Conservation (phyloP, 2,797 vertebrate species). For the Leucoraja ocellata region DNA sequence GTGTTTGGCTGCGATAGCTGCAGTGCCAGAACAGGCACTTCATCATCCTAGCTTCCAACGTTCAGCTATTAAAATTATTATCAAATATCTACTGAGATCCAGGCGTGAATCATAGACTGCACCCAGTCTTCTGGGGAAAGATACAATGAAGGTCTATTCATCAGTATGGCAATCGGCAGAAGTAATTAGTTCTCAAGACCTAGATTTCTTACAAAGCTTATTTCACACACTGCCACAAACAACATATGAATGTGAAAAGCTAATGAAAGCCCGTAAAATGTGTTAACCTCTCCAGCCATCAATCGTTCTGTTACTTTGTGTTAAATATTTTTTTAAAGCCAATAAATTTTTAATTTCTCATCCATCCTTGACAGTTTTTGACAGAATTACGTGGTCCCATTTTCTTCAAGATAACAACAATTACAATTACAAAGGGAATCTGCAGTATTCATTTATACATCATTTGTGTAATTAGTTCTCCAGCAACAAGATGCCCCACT, state of each 20-base stretch:
- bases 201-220: constrained; percentile 72
- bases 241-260: constrained; percentile 65
- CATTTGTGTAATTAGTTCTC: constrained; percentile 61
- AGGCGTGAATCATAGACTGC: constrained; percentile 70
- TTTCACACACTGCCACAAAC: constrained; percentile 66
- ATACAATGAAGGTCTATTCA: constrained; percentile 84
- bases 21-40: constrained; percentile 73
- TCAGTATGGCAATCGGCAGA: constrained; percentile 72
- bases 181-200: constrained; percentile 86
- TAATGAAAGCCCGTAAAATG: constrained; percentile 70
- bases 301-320: constrained; percentile 59
- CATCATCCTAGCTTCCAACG: constrained; percentile 88
- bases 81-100: constrained; percentile 75
- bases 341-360: constrained; percentile 88
- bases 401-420: constrained; percentile 74
- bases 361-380: constrained; percentile 64
- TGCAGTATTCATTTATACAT: constrained; percentile 48
- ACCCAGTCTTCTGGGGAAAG: constrained; percentile 66
- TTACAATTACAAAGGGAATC: constrained; percentile 72
- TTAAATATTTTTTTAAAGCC: constrained; percentile 73
- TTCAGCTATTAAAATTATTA: constrained; percentile 98
- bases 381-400: constrained; percentile 72
- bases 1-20: constrained; percentile 77
- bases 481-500: constrained; percentile 58
- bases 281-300: constrained; percentile 67